Percentiles rank a stretch among this genome's conserved stretches.
phyloP scores from a whole-genome alignment of 1,140 invertebrate species.

The Euborellia annulipes region DNA sequence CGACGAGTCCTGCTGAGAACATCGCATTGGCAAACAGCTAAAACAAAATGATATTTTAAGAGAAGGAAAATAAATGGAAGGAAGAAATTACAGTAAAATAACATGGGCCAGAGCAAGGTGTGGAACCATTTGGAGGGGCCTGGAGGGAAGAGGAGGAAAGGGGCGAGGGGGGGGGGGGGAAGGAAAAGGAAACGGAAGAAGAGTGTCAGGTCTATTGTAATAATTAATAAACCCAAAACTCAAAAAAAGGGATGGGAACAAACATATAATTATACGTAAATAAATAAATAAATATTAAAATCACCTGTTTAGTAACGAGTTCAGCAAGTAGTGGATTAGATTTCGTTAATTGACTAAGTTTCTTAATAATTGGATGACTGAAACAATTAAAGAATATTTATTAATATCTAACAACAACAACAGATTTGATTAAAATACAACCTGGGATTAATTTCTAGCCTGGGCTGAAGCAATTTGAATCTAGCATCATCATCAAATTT shows the following conservation, averaged over 20 bases:
- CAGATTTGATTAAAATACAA: conserved; percentile 26
- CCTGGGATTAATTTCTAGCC: conserved; percentile 86
- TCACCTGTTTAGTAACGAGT: conserved; percentile 71
- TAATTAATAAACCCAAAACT: too few relatives aligned
- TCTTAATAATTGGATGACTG: conserved; percentile 83
- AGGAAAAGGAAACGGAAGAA: too few relatives aligned
- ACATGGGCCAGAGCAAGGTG: too few relatives aligned
- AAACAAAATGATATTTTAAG: conserved; percentile 22
- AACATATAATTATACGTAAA: too few relatives aligned
- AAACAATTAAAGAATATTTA: conserved; percentile 21
- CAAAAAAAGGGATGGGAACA: too few relatives aligned
- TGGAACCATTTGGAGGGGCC: too few relatives aligned
- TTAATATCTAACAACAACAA: conserved; percentile 4
- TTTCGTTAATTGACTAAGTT: conserved; percentile 56
- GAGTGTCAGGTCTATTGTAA: too few relatives aligned
- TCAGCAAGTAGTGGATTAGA: conserved; percentile 65
- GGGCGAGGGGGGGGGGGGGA: too few relatives aligned
- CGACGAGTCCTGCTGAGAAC: conserved; percentile 85
- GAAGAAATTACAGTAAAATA: too few relatives aligned
- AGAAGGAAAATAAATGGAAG: neutral
- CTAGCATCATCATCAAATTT: conserved; percentile 71
- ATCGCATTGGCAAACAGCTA: conserved; percentile 86
- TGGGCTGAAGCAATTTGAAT: conserved; percentile 73
- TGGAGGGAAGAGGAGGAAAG: too few relatives aligned
- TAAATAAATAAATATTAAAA: neutral